phyloP scores from a whole-genome alignment of 2,888 invertebrate genomes.

The Drosophila picticornis region DNA sequence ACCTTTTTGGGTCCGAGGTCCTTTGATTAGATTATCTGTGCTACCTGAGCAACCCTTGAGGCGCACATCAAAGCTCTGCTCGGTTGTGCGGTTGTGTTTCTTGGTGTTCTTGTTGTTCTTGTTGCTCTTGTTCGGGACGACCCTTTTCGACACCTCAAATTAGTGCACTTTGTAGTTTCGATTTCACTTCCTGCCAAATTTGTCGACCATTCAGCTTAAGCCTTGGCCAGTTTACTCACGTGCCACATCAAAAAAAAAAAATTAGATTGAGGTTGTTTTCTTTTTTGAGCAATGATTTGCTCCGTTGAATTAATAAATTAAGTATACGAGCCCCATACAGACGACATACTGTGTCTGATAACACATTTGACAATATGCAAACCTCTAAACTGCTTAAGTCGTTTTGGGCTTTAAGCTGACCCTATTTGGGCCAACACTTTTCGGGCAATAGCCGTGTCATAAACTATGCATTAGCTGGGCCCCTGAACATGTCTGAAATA shows the following conservation, averaged over 20 bases:
- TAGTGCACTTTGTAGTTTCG: conserved; percentile 79
- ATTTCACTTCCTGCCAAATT: conserved; percentile 40
- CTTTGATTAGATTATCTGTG: conserved; percentile 72
- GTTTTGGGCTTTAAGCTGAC: conserved; percentile 37
- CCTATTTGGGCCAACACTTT: conserved; percentile 71
- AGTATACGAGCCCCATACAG: conserved; percentile 50
- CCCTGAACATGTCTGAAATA: conserved; percentile 72
- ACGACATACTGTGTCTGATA: background rate
- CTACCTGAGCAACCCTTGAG: conserved; percentile 70
- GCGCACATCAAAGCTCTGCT: conserved; percentile 69
- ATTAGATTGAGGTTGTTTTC: conserved; percentile 15
- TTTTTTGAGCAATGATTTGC: conserved; percentile 72
- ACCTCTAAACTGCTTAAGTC: conserved; percentile 9
- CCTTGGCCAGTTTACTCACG: conserved; percentile 65
- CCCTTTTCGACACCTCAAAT: conserved; percentile 73
- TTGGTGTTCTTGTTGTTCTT: background rate
- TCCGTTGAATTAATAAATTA: conserved; percentile 74
- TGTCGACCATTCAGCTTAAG: conserved; percentile 41
- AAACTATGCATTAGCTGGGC: conserved; percentile 76
- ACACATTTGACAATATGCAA: conserved; percentile 41
- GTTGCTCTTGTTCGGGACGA: background rate
- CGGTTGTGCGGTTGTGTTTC: conserved; percentile 37
- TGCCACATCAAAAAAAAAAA: conserved; percentile 14
- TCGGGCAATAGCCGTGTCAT: conserved; percentile 69
- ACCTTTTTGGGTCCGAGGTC: conserved; percentile 57